These are phyloP conservation scores for Astyanax mexicanus DNA, from an alignment of 2,797 vertebrate species.

Conservation along the genomic window DNA sequence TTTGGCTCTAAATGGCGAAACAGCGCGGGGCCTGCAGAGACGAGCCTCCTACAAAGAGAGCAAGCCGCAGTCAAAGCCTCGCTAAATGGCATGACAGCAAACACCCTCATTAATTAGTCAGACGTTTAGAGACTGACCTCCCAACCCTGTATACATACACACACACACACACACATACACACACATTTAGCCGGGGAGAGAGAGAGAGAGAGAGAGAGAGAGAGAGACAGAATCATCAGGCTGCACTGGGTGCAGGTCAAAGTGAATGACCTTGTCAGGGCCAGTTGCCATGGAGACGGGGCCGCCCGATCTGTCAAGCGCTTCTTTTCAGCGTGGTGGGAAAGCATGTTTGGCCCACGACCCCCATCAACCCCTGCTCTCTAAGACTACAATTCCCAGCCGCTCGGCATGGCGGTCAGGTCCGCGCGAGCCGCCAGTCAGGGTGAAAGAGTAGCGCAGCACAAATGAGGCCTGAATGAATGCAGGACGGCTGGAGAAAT, in stretches of 20 bases:
- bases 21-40: conserved; percentile 16
- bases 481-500: conserved; percentile 38
- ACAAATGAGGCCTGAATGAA: conserved; percentile 48
- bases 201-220: background rate
- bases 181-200: conserved; percentile 22
- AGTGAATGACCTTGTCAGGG: conserved; percentile 58
- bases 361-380: conserved; percentile 52
- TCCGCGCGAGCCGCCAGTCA: conserved; percentile 45
- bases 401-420: conserved; percentile 60
- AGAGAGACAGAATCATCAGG: conserved; percentile 26
- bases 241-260: conserved; percentile 52
- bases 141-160: conserved; percentile 11
- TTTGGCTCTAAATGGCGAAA: conserved; percentile 15
- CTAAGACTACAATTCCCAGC: conserved; percentile 56
- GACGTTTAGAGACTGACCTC: conserved; percentile 47
- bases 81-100: conserved; percentile 62
- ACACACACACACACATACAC: conserved; percentile 35
- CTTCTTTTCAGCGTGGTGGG: conserved; percentile 65
- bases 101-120: conserved; percentile 64
- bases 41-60: conserved; percentile 47
- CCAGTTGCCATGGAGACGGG: conserved; percentile 43
- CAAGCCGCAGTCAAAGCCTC: conserved; percentile 47
- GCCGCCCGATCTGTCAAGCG: conserved; percentile 70
- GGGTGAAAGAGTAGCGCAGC: conserved; percentile 34
- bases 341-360: conserved; percentile 59